Evolutionary conservation across 2,888 invertebrate genomes (phyloP).

Genomic region (Eristalinus sepulchralis): DNA sequence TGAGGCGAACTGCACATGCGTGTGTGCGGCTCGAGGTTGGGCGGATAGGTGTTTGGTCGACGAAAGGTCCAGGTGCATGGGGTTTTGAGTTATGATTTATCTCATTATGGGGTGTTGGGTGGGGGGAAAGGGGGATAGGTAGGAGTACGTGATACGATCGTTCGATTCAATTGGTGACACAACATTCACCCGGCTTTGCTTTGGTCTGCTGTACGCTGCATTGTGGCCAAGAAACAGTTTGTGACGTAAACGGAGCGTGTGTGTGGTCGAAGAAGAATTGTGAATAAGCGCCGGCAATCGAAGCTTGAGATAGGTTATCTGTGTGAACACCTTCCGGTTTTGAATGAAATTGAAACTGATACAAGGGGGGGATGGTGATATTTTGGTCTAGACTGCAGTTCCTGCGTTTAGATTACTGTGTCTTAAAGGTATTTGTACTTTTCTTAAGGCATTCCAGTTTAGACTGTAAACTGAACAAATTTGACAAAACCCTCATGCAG

Average conservation of each 20-base stretch:
- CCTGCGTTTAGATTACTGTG: not conserved
- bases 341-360: not conserved
- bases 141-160: conserved; percentile 3
- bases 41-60: conserved; percentile 32
- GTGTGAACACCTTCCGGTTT: not conserved
- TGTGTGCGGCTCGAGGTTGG: conserved; percentile 32
- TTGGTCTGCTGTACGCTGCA: too few relatives aligned
- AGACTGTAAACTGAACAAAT: too few relatives aligned
- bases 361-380: not conserved
- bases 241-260: not conserved
- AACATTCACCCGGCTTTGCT: conserved; percentile 24
- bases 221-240: not conserved
- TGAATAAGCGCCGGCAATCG: not conserved
- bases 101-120: too few relatives aligned
- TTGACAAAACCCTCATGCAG: too few relatives aligned
- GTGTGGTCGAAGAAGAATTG: not conserved
- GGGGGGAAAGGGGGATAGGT: conserved; percentile 10
- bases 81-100: conserved; percentile 40
- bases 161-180: conserved; percentile 39
- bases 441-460: too few relatives aligned
- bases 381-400: too few relatives aligned
- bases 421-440: not conserved
- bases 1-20: conserved; percentile 39
- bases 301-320: not conserved
- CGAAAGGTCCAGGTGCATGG: conserved; percentile 53